phyloP scores from a whole-genome alignment of 2,797 vertebrate genomes.

The Rhinatrema bivittatum region DNA sequence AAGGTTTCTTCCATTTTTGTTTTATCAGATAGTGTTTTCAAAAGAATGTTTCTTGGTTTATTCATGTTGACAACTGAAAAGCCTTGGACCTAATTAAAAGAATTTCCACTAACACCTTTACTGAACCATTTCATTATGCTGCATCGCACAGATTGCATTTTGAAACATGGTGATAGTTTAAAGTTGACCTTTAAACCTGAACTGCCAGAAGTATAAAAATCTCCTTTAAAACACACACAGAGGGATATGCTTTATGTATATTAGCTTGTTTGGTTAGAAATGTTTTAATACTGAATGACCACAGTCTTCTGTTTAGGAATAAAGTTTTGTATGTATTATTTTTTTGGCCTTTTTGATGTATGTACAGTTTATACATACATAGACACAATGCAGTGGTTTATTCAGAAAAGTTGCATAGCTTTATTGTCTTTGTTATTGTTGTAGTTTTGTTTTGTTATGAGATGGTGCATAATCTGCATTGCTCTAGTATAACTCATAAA shows the following conservation, averaged over 20 bases:
- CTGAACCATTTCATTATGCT: conserved; percentile 76
- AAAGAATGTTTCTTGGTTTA: conserved; percentile 60
- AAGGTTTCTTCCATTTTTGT: conserved; percentile 49
- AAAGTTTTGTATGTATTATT: no score
- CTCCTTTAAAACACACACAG: conserved; percentile 47
- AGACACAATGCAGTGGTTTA: no score
- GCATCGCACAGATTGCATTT: conserved; percentile 71
- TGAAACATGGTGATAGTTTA: conserved; percentile 70
- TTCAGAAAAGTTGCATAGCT: no score
- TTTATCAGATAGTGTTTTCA: conserved; percentile 48
- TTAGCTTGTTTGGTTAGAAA: conserved; percentile 49
- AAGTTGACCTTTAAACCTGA: conserved; percentile 68
- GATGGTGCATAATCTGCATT: no score
- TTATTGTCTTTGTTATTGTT: no score
- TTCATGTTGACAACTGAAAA: conserved; percentile 78
- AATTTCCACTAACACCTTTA: conserved; percentile 71
- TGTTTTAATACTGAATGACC: conserved; percentile 39
- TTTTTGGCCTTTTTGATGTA: no score
- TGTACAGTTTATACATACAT: no score
- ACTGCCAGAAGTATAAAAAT: conserved; percentile 65
- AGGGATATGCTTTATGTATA: conserved; percentile 25
- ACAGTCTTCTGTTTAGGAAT: background rate
- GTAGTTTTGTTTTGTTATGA: no score
- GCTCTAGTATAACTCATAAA: no score
- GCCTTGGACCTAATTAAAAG: conserved; percentile 76